Conservation (phyloP, 2,888 invertebrate genomes). For the Cylindroiulus punctatus region DNA sequence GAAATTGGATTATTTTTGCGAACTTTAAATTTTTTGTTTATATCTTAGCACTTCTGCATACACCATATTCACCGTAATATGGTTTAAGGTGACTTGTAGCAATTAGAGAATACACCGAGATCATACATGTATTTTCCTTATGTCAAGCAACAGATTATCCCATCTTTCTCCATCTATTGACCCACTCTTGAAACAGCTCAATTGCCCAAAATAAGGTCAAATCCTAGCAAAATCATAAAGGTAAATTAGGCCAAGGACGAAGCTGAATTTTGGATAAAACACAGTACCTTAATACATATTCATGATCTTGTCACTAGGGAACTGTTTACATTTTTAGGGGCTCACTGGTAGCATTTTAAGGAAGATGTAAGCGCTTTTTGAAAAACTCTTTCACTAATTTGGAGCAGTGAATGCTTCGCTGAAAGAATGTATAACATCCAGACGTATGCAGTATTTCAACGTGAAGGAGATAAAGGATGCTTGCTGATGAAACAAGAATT, state of each 20-base stretch:
- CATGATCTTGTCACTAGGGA: background rate
- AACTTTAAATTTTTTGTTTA: too few species aligned
- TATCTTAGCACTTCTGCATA: too few species aligned
- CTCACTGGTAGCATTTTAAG: constrained; percentile 8
- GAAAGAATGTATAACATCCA: background rate
- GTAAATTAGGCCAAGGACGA: background rate
- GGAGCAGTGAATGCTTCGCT: background rate
- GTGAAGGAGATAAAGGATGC: background rate
- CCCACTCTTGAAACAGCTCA: background rate
- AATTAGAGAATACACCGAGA: too few species aligned
- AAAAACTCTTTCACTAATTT: background rate
- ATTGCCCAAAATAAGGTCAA: background rate
- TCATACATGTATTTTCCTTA: too few species aligned
- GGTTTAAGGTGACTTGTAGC: too few species aligned
- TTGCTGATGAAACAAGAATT: background rate
- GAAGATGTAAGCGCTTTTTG: background rate
- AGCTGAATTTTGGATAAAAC: background rate
- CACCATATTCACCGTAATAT: too few species aligned
- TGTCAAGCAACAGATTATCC: background rate
- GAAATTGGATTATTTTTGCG: too few species aligned
- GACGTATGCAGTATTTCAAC: background rate
- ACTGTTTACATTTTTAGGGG: background rate
- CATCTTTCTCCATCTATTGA: background rate
- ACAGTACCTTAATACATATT: constrained; percentile 7
- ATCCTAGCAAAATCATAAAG: background rate